These are phyloP conservation scores for Gymnobelideus leadbeateri DNA, from an alignment of 2,113 vertebrate genomes.

Conservation along the genomic window DNA sequence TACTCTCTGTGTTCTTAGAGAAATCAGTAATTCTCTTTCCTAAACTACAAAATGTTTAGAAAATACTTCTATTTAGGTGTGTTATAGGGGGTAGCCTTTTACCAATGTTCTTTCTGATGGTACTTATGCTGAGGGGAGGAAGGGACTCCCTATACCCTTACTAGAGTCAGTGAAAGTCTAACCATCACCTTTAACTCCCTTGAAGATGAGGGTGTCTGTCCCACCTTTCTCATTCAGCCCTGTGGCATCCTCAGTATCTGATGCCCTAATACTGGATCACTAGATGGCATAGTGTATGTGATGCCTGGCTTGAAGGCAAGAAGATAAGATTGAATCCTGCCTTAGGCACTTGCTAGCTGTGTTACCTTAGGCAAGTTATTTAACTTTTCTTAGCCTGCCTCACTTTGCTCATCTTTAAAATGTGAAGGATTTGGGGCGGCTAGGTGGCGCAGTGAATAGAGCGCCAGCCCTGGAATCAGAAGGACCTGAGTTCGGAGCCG, in stretches of 20 bases:
- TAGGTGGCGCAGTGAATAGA: too few species aligned
- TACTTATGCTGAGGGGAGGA: background rate
- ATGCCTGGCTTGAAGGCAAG: background rate
- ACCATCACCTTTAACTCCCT: background rate
- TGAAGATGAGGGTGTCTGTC: background rate
- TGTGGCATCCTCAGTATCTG: background rate
- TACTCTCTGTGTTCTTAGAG: background rate
- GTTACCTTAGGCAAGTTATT: background rate
- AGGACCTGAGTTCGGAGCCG: too few species aligned
- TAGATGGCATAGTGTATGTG: background rate
- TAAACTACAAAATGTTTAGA: background rate
- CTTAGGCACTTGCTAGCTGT: background rate
- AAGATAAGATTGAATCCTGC: background rate
- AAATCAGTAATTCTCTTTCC: background rate
- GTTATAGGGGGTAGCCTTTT: background rate
- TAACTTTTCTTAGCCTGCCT: background rate
- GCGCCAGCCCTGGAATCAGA: too few species aligned
- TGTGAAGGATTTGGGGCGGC: too few species aligned
- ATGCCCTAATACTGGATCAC: background rate
- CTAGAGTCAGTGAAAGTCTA: background rate
- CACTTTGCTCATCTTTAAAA: background rate
- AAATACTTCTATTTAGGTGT: background rate
- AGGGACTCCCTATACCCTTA: background rate
- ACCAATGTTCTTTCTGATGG: background rate
- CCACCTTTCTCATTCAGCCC: background rate